Conservation (phyloP, 2,113 vertebrate genomes). For the Callipepla californica region DNA sequence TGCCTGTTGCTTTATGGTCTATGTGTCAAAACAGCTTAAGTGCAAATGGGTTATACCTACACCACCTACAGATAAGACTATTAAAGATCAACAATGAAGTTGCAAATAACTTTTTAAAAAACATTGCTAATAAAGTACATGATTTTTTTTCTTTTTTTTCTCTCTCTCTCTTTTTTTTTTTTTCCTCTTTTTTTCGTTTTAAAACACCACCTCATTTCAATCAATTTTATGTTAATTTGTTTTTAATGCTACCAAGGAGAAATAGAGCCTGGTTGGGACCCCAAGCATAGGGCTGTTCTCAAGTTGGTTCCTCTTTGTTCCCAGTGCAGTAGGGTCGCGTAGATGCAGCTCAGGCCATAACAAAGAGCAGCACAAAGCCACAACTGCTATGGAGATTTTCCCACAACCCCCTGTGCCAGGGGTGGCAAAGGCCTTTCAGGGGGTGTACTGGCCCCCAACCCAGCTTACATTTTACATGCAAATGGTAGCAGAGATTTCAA, state of each 20-base stretch:
- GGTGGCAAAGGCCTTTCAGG: constrained; percentile 49
- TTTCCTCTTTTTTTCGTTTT: neutral
- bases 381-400: constrained; percentile 28
- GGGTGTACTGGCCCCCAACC: neutral
- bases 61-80: neutral
- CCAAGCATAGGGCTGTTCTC: neutral
- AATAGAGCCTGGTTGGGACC: neutral
- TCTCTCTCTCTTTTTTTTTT: no score
- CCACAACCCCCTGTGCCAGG: constrained; percentile 51
- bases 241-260: neutral
- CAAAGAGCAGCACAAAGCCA: constrained; percentile 53
- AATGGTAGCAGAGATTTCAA: constrained; percentile 55
- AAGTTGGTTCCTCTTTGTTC: constrained; percentile 4
- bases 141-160: no score
- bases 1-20: neutral
- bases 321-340: neutral
- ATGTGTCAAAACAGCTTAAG: neutral
- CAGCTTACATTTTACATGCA: constrained; percentile 56
- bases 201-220: neutral
- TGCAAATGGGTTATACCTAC: neutral
- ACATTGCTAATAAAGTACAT: neutral
- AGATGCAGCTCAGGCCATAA: neutral
- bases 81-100: neutral
- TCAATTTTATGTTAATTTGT: fast-evolving
- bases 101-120: neutral